These are phyloP conservation scores for Amazonetta brasiliensis DNA, from an alignment of 2,797 vertebrate species.

Conservation along the genomic window DNA sequence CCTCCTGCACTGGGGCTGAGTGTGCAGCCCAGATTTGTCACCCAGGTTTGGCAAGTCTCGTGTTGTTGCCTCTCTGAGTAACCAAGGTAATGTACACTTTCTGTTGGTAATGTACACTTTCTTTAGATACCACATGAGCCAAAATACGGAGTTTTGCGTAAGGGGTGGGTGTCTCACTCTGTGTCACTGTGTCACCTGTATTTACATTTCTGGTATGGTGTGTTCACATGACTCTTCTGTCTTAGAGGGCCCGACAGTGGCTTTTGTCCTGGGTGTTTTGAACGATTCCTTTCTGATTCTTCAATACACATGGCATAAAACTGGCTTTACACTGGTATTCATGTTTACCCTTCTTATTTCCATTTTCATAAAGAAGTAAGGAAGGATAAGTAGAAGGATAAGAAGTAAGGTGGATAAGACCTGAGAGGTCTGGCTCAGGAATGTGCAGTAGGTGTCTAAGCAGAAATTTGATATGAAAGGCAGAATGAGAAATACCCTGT, in stretches of 20 bases:
- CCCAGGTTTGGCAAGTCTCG: neutral
- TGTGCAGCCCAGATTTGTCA: neutral
- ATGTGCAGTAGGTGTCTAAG: neutral
- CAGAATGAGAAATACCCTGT: neutral
- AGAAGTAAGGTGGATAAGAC: too few relatives aligned
- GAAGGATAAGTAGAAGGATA: neutral
- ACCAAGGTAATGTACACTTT: neutral
- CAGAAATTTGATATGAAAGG: neutral
- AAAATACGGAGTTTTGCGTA: neutral
- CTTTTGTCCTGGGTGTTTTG: neutral
- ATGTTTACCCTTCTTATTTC: neutral
- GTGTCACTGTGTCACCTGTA: neutral
- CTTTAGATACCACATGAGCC: neutral
- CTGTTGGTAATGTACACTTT: rapidly evolving
- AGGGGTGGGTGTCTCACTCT: neutral
- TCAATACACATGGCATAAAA: neutral
- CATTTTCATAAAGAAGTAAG: neutral
- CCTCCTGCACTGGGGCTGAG: neutral
- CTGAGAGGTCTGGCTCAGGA: neutral
- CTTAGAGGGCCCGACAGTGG: neutral
- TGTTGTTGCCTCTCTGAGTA: neutral
- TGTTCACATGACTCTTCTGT: neutral
- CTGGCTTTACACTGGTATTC: neutral
- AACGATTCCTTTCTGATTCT: neutral
- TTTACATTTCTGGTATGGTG: neutral